phyloP scores from a whole-genome alignment of 2,888 invertebrate species.

The Leistus spinibarbis region DNA sequence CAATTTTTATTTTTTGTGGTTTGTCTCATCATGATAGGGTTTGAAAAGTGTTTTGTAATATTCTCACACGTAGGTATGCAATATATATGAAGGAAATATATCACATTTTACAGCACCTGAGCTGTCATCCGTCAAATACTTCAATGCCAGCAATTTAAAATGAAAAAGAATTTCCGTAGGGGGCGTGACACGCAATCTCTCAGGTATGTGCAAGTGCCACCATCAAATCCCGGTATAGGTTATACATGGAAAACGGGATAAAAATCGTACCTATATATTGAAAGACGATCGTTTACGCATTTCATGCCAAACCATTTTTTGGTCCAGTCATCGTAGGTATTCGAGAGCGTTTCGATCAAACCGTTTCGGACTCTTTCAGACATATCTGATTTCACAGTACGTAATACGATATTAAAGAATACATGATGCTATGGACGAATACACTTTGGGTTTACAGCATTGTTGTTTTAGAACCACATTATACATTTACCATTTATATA shows the following conservation, averaged over 20 bases:
- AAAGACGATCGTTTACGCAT: neutral
- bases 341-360: neutral
- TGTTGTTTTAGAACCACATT: too few relatives aligned
- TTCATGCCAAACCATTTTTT: neutral
- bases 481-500: too few relatives aligned
- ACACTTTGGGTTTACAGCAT: neutral
- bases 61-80: neutral
- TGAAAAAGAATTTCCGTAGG: neutral
- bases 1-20: too few relatives aligned
- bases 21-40: too few relatives aligned
- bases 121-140: neutral
- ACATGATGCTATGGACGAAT: neutral
- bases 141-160: neutral
- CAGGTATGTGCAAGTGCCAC: neutral
- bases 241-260: neutral
- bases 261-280: neutral
- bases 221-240: neutral
- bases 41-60: too few relatives aligned
- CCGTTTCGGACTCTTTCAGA: neutral
- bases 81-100: neutral
- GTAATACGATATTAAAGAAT: neutral
- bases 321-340: neutral
- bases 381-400: neutral
- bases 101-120: neutral
- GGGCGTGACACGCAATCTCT: neutral